Conservation (phyloP, 2,113 vertebrate genomes). For the Puffinus mauretanicus region DNA sequence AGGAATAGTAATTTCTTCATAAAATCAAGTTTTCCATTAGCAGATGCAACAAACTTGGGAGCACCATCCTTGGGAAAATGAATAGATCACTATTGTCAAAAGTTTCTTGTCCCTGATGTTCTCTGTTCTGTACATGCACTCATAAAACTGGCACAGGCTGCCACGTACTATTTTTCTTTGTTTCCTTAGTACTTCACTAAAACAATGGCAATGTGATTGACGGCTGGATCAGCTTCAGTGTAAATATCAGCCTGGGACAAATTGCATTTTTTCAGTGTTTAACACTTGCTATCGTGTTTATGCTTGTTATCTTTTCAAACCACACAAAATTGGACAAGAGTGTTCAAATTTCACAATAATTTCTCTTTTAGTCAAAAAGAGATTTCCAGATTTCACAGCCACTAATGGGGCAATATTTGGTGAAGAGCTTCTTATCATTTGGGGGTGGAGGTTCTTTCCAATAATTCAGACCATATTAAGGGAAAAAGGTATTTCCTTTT, state of each 20-base stretch:
- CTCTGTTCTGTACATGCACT: not conserved
- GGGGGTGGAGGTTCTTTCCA: not conserved
- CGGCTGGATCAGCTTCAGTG: not conserved
- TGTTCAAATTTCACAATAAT: not conserved
- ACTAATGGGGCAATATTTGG: not conserved
- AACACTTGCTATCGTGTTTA: not conserved
- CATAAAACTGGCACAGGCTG: not conserved
- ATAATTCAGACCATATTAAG: not conserved
- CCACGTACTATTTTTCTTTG: not conserved
- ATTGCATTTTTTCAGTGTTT: not conserved
- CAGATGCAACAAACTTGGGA: not conserved
- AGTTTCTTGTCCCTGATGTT: not conserved
- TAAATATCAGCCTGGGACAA: not conserved
- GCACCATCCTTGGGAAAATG: not conserved
- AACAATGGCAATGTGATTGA: not conserved
- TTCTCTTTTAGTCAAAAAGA: not conserved
- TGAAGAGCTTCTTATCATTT: not conserved
- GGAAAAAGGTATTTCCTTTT: accelerated
- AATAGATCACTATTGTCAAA: not conserved
- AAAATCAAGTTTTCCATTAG: not conserved
- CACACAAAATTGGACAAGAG: not conserved
- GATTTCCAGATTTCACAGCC: not conserved
- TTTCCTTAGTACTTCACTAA: not conserved
- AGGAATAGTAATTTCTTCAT: not conserved
- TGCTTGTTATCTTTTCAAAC: not conserved